Evolutionary conservation across 2,797 vertebrate species (phyloP).

Genomic region (Danionella dracula): DNA sequence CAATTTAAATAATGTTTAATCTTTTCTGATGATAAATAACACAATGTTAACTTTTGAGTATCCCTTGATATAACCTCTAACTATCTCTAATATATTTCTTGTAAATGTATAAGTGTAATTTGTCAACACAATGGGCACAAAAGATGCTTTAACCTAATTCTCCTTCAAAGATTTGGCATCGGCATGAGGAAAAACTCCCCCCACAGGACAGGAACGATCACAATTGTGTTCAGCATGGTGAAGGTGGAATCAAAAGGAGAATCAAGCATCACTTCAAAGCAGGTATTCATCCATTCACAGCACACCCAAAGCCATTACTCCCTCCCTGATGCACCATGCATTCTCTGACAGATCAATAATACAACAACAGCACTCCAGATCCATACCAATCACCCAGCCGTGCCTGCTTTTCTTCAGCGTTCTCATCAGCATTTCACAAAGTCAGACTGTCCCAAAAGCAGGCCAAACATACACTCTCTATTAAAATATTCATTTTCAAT

Average conservation of each 20-base stretch:
- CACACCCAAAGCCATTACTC: slow-evolving; percentile 11
- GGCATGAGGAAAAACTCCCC: neutral
- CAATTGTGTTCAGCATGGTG: slow-evolving; percentile 1
- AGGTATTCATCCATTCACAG: slow-evolving; percentile 23
- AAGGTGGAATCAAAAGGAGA: slow-evolving; percentile 6
- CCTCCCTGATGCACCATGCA: neutral
- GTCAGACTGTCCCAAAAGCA: neutral
- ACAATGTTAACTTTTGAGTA: no score
- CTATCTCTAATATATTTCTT: no score
- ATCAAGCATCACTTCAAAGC: slow-evolving; percentile 26
- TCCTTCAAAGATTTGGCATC: neutral
- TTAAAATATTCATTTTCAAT: no score
- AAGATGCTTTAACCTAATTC: neutral
- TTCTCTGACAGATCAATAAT: slow-evolving; percentile 36
- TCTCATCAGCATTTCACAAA: neutral
- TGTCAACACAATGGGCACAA: neutral
- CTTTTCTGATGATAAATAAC: no score
- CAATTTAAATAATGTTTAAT: no score
- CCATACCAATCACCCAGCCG: slow-evolving; percentile 18
- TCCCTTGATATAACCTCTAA: no score
- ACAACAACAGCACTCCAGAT: slow-evolving; percentile 30
- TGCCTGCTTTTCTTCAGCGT: slow-evolving; percentile 26
- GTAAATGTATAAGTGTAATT: no score
- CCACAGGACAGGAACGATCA: slow-evolving; percentile 19
- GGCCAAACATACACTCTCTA: no score